Evolutionary conservation across 2,113 vertebrate species (phyloP).

Genomic region (Copsychus sechellarum): DNA sequence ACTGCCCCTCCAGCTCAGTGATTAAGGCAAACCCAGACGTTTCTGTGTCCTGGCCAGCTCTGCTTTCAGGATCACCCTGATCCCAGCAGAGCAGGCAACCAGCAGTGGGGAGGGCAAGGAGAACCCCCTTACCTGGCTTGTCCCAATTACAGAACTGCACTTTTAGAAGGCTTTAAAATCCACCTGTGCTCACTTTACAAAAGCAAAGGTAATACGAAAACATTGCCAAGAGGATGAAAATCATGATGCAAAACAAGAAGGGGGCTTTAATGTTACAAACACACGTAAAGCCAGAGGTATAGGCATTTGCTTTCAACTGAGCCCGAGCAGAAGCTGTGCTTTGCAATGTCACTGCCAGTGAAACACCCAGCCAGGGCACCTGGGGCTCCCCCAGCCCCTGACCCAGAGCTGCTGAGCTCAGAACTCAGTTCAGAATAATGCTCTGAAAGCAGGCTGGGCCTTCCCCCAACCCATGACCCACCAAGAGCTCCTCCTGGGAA

Average conservation of each 20-base stretch:
- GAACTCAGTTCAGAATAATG: neutral
- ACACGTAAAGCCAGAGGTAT: rapidly evolving
- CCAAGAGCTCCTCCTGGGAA: rapidly evolving
- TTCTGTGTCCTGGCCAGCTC: neutral
- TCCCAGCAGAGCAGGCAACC: neutral
- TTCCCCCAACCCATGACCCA: rapidly evolving
- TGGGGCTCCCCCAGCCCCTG: neutral
- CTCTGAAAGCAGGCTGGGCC: neutral
- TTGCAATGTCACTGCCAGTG: neutral
- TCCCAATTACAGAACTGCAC: rapidly evolving
- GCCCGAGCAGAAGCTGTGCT: neutral
- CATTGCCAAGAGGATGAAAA: neutral
- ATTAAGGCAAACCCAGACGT: neutral
- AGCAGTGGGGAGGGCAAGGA: neutral
- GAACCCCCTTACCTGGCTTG: rapidly evolving
- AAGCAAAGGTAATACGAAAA: rapidly evolving
- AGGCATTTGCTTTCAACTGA: rapidly evolving
- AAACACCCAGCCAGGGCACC: neutral
- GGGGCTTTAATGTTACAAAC: neutral
- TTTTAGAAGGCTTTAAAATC: neutral
- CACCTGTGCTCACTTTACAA: neutral
- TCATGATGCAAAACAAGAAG: neutral
- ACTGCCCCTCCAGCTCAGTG: neutral
- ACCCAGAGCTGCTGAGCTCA: neutral
- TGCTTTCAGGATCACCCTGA: neutral